Conservation (phyloP, 2,113 vertebrate species). For the Chiloscyllium plagiosum region DNA sequence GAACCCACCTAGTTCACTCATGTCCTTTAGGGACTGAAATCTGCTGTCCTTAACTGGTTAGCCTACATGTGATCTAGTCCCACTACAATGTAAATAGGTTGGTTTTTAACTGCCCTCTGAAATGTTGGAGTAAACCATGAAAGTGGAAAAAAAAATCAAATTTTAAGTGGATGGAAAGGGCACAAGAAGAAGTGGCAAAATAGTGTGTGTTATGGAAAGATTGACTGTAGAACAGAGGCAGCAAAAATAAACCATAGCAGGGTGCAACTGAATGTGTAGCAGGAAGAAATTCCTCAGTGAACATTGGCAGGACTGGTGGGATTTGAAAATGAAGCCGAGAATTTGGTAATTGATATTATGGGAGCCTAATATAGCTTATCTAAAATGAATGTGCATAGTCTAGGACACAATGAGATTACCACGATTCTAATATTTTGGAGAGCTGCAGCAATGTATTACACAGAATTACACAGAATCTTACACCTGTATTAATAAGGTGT, state of each 20-base stretch:
- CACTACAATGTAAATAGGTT: no score
- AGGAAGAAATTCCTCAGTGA: neutral
- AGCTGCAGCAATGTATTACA: neutral
- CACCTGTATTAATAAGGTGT: neutral
- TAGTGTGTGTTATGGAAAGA: neutral
- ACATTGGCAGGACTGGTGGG: neutral
- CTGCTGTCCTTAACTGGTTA: no score
- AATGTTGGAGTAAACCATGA: no score
- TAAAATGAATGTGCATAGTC: no score
- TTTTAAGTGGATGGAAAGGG: neutral
- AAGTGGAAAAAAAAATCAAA: neutral
- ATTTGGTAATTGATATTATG: neutral
- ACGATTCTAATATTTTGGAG: neutral
- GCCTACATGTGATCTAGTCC: no score
- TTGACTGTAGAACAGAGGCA: neutral
- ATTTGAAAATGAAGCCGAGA: neutral
- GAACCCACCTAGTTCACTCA: no score
- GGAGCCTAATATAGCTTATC: neutral
- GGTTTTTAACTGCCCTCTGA: no score
- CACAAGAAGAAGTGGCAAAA: neutral
- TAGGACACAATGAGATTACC: neutral
- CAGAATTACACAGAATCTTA: neutral
- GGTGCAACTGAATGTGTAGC: neutral
- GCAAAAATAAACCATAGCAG: neutral
- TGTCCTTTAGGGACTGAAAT: no score